Conservation (phyloP, 2,888 invertebrate genomes). For the Embidobia sp. region DNA sequence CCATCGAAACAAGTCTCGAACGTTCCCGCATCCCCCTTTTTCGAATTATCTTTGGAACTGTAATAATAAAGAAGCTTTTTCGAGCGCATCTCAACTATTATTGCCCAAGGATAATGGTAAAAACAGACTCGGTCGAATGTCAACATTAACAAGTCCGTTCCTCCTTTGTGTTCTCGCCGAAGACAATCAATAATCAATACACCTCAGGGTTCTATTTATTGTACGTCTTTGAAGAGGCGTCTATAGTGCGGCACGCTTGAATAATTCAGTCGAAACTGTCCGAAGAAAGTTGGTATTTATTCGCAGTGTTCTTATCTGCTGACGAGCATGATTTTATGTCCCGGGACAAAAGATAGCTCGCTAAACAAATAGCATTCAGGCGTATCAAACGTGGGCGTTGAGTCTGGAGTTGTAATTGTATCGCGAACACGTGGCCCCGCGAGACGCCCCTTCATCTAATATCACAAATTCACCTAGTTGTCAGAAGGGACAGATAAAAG, state of each 20-base stretch:
- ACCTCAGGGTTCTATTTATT: constrained; percentile 69
- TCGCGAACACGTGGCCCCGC: constrained; percentile 76
- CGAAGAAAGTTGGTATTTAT: constrained; percentile 11
- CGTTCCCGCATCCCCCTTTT: no score
- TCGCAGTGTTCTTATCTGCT: constrained; percentile 10
- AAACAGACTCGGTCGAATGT: not conserved
- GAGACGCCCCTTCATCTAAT: constrained; percentile 79
- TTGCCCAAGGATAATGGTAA: not conserved
- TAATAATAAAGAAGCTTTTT: no score
- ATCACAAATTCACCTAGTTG: constrained; percentile 68
- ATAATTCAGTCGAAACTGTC: constrained; percentile 12
- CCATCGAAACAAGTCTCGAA: no score
- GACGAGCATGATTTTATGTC: constrained; percentile 38
- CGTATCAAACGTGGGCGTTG: constrained; percentile 75
- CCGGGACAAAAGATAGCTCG: constrained; percentile 34
- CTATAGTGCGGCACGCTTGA: constrained; percentile 11
- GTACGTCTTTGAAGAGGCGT: constrained; percentile 23
- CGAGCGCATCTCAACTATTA: no score
- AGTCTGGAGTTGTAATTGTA: constrained; percentile 71
- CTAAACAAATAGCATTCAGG: constrained; percentile 69
- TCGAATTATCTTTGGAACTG: no score
- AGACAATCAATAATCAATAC: constrained; percentile 78
- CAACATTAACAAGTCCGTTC: constrained; percentile 18
- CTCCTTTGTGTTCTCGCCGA: constrained; percentile 28
- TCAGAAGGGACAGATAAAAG: constrained; percentile 58